Conservation (phyloP, 1,140 invertebrate genomes). For the Nylanderia fulva region DNA sequence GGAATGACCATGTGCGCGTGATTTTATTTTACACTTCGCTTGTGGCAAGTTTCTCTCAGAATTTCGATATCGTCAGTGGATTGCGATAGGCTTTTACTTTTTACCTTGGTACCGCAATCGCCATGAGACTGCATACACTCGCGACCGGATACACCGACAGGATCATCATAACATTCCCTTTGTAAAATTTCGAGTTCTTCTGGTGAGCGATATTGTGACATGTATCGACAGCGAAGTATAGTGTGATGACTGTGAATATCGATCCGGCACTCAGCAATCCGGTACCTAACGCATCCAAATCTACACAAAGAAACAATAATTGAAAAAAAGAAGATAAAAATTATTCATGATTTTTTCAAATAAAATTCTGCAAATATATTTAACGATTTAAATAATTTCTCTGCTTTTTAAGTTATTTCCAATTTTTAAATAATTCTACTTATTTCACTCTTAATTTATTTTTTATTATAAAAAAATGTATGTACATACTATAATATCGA, state of each 20-base stretch:
- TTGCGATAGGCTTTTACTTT: conserved; percentile 17
- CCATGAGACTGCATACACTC: conserved; percentile 80
- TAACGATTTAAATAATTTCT: background rate
- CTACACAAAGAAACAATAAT: conserved; percentile 68
- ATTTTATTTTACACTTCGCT: conserved; percentile 20
- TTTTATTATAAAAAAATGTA: conserved; percentile 2
- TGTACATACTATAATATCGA: background rate
- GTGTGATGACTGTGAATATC: conserved; percentile 73
- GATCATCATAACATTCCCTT: conserved; percentile 78
- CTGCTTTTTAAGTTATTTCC: background rate
- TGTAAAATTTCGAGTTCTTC: conserved; percentile 78
- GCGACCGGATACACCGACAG: conserved; percentile 82
- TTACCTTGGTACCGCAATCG: conserved; percentile 83
- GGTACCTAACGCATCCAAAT: conserved; percentile 75
- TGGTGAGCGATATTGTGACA: conserved; percentile 78
- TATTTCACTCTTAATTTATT: too few species aligned
- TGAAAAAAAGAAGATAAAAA: background rate
- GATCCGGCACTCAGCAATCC: conserved; percentile 73
- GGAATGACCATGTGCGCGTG: background rate
- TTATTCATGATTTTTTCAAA: background rate
- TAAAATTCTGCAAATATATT: background rate
- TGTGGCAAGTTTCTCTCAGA: background rate
- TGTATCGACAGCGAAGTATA: conserved; percentile 78
- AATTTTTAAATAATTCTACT: background rate
- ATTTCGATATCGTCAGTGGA: conserved; percentile 13